These are phyloP conservation scores for Diprion similis DNA, from an alignment of 1,140 invertebrate genomes.

Conservation along the genomic window DNA sequence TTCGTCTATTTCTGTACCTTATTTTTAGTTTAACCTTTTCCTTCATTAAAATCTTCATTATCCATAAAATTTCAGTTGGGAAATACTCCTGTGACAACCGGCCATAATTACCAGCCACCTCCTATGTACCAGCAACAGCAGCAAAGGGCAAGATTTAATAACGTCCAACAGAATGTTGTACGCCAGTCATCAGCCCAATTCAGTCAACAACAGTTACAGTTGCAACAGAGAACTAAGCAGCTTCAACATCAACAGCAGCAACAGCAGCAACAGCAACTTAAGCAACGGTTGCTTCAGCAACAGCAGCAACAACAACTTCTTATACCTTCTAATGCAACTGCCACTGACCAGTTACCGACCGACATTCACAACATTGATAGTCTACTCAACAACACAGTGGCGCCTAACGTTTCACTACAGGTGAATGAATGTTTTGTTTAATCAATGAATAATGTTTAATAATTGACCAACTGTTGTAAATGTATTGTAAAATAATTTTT, in stretches of 20 bases:
- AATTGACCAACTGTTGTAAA: too few relatives aligned
- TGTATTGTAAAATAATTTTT: constrained; percentile 1
- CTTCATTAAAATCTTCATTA: too few relatives aligned
- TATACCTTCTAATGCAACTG: constrained; percentile 70
- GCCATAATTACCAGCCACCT: constrained; percentile 59
- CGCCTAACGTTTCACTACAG: constrained; percentile 79
- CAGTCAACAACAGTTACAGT: constrained; percentile 49
- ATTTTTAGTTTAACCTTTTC: not conserved
- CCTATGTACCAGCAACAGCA: constrained; percentile 61
- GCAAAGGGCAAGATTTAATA: constrained; percentile 50
- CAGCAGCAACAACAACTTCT: constrained; percentile 76
- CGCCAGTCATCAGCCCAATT: constrained; percentile 48
- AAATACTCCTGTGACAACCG: constrained; percentile 54
- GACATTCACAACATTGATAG: constrained; percentile 78
- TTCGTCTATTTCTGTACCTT: not conserved
- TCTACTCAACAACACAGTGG: constrained; percentile 80
- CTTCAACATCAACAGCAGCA: constrained; percentile 37
- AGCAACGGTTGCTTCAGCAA: constrained; percentile 69
- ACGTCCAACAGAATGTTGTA: constrained; percentile 43
- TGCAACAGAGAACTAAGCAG: constrained; percentile 51
- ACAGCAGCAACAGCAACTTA: constrained; percentile 59
- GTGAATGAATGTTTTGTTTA: constrained; percentile 43
- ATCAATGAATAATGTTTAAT: not conserved
- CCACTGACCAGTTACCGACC: constrained; percentile 66
- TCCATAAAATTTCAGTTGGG: constrained; percentile 43